A percentile compares a stretch with the other conserved stretches of the same genome.
Conservation (phyloP, 2,797 vertebrate species). For the Paramormyrops hopkinsi region DNA sequence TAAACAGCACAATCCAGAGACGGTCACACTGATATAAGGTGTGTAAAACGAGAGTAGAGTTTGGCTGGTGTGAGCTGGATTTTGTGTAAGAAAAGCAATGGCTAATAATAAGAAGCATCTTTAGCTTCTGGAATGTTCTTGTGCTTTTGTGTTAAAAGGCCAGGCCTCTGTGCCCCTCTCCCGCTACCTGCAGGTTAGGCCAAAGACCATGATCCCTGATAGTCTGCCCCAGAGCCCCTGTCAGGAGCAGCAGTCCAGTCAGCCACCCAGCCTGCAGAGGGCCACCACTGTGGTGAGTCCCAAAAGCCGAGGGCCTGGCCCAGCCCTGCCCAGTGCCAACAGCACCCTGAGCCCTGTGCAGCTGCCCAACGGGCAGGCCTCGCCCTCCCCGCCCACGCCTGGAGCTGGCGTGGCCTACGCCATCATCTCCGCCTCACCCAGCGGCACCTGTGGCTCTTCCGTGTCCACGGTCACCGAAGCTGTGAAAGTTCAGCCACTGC, state of each 20-base stretch:
- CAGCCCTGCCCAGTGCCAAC: constrained; percentile 83
- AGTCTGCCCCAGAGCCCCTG: constrained; percentile 82
- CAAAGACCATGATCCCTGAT: constrained; percentile 96
- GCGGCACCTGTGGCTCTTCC: constrained; percentile 40
- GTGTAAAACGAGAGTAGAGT: neutral
- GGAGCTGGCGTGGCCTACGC: constrained; percentile 81
- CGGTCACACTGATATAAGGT: neutral
- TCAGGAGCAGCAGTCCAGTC: constrained; percentile 75
- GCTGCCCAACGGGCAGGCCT: constrained; percentile 53
- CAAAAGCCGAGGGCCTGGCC: constrained; percentile 54
- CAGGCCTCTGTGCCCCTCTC: neutral
- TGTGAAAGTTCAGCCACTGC: constrained; percentile 77
- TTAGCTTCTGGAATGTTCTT: neutral
- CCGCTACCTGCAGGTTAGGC: constrained; percentile 77
- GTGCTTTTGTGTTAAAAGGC: neutral
- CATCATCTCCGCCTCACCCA: constrained; percentile 79
- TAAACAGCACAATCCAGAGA: neutral
- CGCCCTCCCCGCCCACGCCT: constrained; percentile 41
- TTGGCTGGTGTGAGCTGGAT: neutral
- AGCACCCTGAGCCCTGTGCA: constrained; percentile 79
- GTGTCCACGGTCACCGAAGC: constrained; percentile 73
- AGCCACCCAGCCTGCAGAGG: constrained; percentile 72
- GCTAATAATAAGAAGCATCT: neutral
- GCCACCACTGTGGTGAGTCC: constrained; percentile 53
- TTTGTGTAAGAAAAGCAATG: neutral